A percentile compares a stretch with the other conserved stretches of the same genome.
These are phyloP conservation scores for Sympetrum striolatum DNA, from an alignment of 2,888 invertebrate genomes.

Conservation along the genomic window DNA sequence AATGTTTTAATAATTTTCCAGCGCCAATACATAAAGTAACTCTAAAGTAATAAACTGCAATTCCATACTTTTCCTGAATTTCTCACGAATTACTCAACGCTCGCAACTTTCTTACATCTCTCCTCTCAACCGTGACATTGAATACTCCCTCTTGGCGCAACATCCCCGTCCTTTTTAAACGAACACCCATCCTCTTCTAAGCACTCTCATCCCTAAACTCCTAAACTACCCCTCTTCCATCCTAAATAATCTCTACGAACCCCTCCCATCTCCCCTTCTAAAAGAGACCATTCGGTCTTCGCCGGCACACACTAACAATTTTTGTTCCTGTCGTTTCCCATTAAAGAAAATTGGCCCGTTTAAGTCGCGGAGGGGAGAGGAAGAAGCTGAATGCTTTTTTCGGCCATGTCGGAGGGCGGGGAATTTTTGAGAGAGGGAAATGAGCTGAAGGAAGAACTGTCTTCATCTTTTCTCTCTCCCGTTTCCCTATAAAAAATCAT, in stretches of 20 bases:
- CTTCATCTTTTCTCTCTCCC: neutral
- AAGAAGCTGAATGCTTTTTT: neutral
- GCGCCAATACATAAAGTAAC: too few relatives aligned
- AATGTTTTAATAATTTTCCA: too few relatives aligned
- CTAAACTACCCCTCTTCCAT: neutral
- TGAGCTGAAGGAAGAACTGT: neutral
- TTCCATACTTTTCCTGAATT: too few relatives aligned
- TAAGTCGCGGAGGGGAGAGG: neutral
- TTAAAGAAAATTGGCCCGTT: conserved; percentile 43
- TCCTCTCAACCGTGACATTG: too few relatives aligned
- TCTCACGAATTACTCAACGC: neutral
- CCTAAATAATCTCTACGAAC: neutral
- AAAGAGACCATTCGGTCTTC: conserved; percentile 34
- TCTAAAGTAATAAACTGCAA: neutral
- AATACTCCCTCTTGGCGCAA: too few relatives aligned
- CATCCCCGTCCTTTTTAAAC: neutral
- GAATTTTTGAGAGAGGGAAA: neutral
- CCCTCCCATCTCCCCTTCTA: neutral
- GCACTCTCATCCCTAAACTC: neutral
- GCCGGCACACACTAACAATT: conserved; percentile 41
- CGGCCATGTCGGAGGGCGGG: neutral
- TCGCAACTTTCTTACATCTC: neutral
- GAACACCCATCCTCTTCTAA: neutral
- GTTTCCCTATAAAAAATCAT: neutral
- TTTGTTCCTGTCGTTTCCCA: conserved; percentile 42